phyloP scores from a whole-genome alignment of 2,113 vertebrate genomes.

The Pelecanoides urinatrix region DNA sequence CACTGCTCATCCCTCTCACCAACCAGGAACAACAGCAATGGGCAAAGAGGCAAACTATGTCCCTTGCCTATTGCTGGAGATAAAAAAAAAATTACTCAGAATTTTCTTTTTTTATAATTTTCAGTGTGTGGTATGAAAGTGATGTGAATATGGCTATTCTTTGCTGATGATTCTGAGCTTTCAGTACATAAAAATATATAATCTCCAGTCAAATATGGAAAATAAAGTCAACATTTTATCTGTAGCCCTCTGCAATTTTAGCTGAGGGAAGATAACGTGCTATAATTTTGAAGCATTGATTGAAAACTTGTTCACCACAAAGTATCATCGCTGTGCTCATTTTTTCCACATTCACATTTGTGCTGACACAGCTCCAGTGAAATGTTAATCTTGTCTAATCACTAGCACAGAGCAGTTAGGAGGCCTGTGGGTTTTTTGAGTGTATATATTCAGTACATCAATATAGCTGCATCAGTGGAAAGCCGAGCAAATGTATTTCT shows the following conservation, averaged over 20 bases:
- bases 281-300: constrained; percentile 36
- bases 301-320: constrained; percentile 41
- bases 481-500: neutral
- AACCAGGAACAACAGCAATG: neutral
- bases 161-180: neutral
- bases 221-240: constrained; percentile 38
- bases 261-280: neutral
- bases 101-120: neutral
- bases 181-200: neutral
- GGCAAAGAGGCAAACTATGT: neutral
- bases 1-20: neutral
- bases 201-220: constrained; percentile 7
- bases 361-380: constrained; percentile 39
- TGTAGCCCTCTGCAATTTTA: constrained; percentile 28
- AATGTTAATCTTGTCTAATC: constrained; percentile 47
- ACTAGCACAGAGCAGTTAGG: neutral
- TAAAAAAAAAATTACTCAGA: neutral
- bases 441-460: neutral
- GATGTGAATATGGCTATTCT: neutral
- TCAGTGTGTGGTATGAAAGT: neutral
- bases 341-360: constrained; percentile 32
- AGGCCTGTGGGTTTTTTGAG: neutral
- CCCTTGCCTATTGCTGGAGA: neutral
- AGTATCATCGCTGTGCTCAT: constrained; percentile 1
- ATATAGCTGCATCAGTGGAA: neutral